phyloP scores from a whole-genome alignment of 2,113 vertebrate species.

The Dendropsophus ebraccatus region DNA sequence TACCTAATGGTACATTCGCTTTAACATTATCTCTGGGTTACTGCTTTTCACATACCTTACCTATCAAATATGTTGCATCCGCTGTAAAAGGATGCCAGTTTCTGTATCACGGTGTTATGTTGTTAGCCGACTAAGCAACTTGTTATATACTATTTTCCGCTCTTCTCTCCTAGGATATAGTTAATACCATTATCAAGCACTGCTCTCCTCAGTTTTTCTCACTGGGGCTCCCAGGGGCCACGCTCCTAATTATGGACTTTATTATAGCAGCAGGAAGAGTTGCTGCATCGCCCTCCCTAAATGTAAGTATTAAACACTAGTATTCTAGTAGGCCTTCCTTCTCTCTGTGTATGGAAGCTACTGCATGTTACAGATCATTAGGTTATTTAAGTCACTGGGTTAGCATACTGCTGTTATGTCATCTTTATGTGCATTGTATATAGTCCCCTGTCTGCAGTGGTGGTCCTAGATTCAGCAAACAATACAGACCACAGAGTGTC shows the following conservation, averaged over 20 bases:
- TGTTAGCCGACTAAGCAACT: not conserved
- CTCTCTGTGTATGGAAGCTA: not conserved
- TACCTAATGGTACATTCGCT: no score
- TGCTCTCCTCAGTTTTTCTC: constrained; percentile 98
- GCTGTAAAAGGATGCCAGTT: not conserved
- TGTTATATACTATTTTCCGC: not conserved
- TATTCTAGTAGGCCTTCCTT: not conserved
- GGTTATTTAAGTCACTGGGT: no score
- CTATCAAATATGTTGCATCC: no score
- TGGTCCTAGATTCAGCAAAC: not conserved
- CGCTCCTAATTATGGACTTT: constrained; percentile 97
- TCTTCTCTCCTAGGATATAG: constrained; percentile 85
- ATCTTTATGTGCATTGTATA: no score
- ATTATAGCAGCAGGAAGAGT: constrained; percentile 95
- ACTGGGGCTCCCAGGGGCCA: constrained; percentile 94
- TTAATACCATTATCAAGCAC: constrained; percentile 99
- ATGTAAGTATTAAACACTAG: constrained; percentile 74
- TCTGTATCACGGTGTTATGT: not conserved
- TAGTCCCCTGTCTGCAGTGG: not conserved
- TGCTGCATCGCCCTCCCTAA: constrained; percentile 92
- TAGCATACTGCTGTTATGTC: no score
- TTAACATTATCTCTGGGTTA: not conserved
- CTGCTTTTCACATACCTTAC: not conserved
- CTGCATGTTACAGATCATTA: no score
- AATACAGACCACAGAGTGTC: no score